A percentile compares a stretch with the other conserved stretches of the same genome.
Evolutionary conservation across 2,797 vertebrate genomes (phyloP).

Genomic region (Chelon auratus): DNA sequence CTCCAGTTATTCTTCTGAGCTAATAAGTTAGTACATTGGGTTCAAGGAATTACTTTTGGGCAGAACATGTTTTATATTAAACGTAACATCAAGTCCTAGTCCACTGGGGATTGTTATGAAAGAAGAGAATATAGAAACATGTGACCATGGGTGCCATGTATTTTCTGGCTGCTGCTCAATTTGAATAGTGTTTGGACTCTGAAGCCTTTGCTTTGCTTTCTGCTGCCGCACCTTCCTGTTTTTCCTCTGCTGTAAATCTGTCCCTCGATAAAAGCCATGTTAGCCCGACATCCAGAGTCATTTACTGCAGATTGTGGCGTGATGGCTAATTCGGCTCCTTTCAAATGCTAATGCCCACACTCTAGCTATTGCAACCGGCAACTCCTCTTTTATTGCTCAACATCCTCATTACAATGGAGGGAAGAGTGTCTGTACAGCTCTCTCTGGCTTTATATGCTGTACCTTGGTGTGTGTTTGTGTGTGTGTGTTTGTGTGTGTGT

Average conservation of each 20-base stretch:
- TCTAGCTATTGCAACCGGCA: constrained; percentile 50
- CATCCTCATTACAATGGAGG: constrained; percentile 68
- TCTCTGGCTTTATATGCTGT: constrained; percentile 12
- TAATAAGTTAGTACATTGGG: constrained; percentile 68
- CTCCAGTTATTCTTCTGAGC: constrained; percentile 52
- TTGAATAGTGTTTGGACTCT: constrained; percentile 48
- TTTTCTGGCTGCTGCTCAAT: constrained; percentile 33
- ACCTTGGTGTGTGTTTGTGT: constrained; percentile 14
- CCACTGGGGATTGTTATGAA: constrained; percentile 40
- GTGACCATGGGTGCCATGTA: constrained; percentile 7
- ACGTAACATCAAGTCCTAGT: constrained; percentile 36
- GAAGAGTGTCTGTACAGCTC: constrained; percentile 39
- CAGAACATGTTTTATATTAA: constrained; percentile 64
- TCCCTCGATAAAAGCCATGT: constrained; percentile 51
- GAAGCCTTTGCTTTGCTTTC: constrained; percentile 12
- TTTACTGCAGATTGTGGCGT: constrained; percentile 59
- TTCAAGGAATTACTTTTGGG: constrained; percentile 75
- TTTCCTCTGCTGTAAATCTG: constrained; percentile 27
- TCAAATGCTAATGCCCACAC: constrained; percentile 71
- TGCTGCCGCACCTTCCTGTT: constrained; percentile 16
- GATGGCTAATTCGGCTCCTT: constrained; percentile 71
- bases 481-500: constrained; percentile 23
- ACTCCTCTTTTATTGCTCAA: constrained; percentile 72
- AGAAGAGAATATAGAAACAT: constrained; percentile 37
- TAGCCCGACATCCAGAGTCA: constrained; percentile 54